These are phyloP conservation scores for Toxotes lorentzi DNA, from an alignment of 2,797 vertebrate genomes.

Conservation along the genomic window DNA sequence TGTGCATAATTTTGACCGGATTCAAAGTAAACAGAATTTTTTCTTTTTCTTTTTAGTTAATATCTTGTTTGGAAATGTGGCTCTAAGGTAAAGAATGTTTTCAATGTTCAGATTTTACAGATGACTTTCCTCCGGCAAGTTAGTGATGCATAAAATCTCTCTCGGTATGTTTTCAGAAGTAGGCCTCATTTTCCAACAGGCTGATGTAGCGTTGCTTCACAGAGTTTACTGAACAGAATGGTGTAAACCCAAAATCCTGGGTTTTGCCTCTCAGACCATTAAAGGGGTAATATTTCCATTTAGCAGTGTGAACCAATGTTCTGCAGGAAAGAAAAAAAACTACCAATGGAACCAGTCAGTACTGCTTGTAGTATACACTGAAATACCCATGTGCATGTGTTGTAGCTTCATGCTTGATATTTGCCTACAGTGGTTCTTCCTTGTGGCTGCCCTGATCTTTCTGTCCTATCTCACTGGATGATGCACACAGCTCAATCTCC, in stretches of 20 bases:
- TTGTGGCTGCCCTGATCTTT: slow-evolving; percentile 15
- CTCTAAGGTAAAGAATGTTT: neutral
- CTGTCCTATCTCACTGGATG: slow-evolving; percentile 30
- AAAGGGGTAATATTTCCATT: neutral
- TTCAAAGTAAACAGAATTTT: neutral
- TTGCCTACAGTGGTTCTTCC: neutral
- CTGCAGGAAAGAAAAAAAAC: neutral
- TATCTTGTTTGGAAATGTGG: neutral
- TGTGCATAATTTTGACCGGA: slow-evolving; percentile 10
- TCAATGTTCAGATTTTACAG: neutral
- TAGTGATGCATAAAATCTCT: neutral
- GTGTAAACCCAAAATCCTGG: too few species aligned
- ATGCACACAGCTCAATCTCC: slow-evolving; percentile 5
- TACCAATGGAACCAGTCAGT: neutral
- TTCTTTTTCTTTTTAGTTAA: too few species aligned
- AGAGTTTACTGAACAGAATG: neutral
- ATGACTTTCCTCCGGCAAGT: neutral
- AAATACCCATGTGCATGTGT: neutral
- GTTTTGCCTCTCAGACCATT: too few species aligned
- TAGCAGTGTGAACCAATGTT: neutral
- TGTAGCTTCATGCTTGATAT: slow-evolving; percentile 8
- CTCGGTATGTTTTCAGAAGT: neutral
- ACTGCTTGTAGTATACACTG: neutral
- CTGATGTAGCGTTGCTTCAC: neutral
- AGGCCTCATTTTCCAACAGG: neutral